These are phyloP conservation scores for Corvus moneduloides DNA, from an alignment of 2,113 vertebrate species.

Conservation along the genomic window DNA sequence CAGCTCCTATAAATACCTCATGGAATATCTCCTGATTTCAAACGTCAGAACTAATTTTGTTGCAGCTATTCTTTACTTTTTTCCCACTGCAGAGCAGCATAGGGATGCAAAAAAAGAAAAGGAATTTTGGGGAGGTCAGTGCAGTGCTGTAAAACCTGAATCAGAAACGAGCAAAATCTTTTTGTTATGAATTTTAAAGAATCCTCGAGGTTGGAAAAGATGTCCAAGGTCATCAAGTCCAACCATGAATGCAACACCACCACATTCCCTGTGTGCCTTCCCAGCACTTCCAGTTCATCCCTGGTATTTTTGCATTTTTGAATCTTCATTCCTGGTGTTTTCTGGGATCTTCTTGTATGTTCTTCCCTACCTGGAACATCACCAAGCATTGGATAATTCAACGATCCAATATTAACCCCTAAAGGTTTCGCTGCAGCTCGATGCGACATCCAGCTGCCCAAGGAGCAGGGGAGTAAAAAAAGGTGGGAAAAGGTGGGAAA, in stretches of 20 bases:
- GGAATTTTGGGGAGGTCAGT: background rate
- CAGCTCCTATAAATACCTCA: background rate
- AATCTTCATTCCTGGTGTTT: background rate
- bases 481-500: background rate
- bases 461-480: background rate
- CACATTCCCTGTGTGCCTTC: background rate
- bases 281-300: background rate
- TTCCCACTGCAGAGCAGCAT: background rate
- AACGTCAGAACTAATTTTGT: background rate
- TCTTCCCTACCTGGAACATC: background rate
- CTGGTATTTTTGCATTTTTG: background rate
- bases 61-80: background rate
- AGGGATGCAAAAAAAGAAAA: background rate
- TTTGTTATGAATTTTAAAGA: background rate
- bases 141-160: background rate
- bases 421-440: background rate
- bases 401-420: background rate
- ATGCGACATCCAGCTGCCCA: background rate
- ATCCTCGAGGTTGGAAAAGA: background rate
- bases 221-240: accelerated
- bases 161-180: background rate
- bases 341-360: background rate
- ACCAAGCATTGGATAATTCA: background rate
- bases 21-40: background rate
- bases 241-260: background rate